These are phyloP conservation scores for Cyrtorhinus lividipennis DNA, from an alignment of 1,140 invertebrate species.

Conservation along the genomic window DNA sequence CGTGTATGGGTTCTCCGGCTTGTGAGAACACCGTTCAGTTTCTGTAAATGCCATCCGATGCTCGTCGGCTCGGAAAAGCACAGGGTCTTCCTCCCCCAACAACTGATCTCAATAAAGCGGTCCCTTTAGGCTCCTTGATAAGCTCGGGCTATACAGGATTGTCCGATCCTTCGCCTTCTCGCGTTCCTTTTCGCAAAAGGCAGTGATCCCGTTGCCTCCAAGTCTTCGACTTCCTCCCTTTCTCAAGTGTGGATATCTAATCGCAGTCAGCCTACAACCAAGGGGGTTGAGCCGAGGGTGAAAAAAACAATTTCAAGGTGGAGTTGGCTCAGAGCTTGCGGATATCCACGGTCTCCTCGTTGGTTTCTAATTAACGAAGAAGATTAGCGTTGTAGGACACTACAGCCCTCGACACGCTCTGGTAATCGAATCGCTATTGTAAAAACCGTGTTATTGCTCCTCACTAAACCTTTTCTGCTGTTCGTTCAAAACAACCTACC, in stretches of 20 bases:
- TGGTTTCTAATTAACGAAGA: neutral
- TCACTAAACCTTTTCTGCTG: too few species aligned
- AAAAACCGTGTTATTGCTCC: neutral
- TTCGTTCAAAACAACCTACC: too few species aligned
- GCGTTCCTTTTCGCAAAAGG: neutral
- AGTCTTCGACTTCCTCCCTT: too few species aligned
- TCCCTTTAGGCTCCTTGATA: neutral
- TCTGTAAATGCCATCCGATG: too few species aligned
- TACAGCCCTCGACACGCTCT: neutral
- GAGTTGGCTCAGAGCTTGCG: neutral
- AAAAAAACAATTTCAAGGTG: slow-evolving; percentile 8
- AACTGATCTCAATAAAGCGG: neutral
- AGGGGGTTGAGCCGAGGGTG: too few species aligned
- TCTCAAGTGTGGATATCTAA: neutral
- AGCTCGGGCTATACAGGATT: neutral
- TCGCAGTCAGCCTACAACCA: neutral
- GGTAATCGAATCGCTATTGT: neutral
- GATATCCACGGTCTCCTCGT: slow-evolving; percentile 5
- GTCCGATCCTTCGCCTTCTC: neutral
- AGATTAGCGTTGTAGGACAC: neutral
- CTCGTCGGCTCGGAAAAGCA: neutral
- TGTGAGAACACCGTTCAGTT: too few species aligned
- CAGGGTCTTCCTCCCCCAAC: neutral
- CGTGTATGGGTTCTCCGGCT: too few species aligned
- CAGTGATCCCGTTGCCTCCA: neutral